Evolutionary conservation across 1,140 invertebrate species (phyloP).

Genomic region (Caenorhabditis briggsae): DNA sequence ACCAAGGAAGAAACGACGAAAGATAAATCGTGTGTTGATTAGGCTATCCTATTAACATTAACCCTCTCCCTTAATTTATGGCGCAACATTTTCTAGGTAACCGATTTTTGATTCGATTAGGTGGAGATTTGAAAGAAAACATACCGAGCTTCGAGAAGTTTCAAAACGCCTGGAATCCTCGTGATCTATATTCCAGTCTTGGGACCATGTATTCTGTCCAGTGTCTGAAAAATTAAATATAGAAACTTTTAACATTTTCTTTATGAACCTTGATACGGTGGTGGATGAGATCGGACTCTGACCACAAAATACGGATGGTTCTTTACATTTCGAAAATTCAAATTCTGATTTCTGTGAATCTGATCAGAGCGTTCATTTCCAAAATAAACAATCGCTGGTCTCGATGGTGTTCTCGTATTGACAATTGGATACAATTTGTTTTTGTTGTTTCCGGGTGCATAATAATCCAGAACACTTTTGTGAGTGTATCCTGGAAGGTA

Average conservation of each 20-base stretch:
- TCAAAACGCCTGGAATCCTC: neutral
- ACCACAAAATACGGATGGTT: slow-evolving; percentile 33
- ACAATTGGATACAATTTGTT: slow-evolving; percentile 37
- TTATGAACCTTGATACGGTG: neutral
- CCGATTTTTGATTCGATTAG: slow-evolving; percentile 25
- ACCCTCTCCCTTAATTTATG: slow-evolving; percentile 22
- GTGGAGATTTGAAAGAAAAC: neutral
- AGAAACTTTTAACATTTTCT: neutral
- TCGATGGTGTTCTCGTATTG: slow-evolving; percentile 7
- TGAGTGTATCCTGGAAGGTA: slow-evolving; percentile 33
- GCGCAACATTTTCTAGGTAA: neutral
- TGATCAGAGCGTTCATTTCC: neutral
- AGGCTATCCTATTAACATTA: slow-evolving; percentile 7
- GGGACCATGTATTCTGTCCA: neutral
- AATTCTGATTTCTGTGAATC: neutral
- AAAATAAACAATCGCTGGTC: slow-evolving; percentile 1
- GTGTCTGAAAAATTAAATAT: slow-evolving; percentile 6
- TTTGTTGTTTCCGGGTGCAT: neutral
- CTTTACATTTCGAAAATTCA: slow-evolving; percentile 4
- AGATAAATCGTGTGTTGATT: slow-evolving; percentile 53
- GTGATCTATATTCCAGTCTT: neutral
- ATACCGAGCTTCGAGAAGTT: neutral
- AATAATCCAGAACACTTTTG: slow-evolving; percentile 5
- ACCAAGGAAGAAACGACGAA: neutral
- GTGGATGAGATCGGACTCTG: slow-evolving; percentile 16